Evolutionary conservation across 1,140 invertebrate species (phyloP).

Genomic region (Drosophila leontia): DNA sequence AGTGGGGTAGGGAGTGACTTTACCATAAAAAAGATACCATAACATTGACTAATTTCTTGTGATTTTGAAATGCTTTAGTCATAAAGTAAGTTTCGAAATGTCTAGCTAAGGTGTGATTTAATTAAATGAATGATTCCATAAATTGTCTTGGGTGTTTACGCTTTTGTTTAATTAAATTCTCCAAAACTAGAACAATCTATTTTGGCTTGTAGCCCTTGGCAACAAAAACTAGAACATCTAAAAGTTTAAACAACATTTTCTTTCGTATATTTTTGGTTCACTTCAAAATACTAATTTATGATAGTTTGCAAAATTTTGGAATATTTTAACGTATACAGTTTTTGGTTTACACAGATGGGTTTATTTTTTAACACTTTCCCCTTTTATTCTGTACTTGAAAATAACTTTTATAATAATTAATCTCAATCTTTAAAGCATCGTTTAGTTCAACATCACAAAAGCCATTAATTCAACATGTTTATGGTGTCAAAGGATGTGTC

Average conservation of each 20-base stretch:
- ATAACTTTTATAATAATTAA: not conserved
- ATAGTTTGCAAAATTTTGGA: not conserved
- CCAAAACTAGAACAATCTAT: constrained; percentile 4
- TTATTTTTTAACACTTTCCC: not conserved
- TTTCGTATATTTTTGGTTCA: not conserved
- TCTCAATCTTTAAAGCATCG: not conserved
- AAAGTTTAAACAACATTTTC: constrained; percentile 3
- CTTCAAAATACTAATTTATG: constrained; percentile 7
- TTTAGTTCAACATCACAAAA: constrained; percentile 15
- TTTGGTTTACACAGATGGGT: not conserved
- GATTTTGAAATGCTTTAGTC: constrained; percentile 18
- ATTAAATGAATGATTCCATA: constrained; percentile 9
- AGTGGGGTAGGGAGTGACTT: too few relatives aligned
- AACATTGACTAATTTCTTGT: constrained; percentile 4
- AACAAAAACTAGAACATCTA: not conserved
- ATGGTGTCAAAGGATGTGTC: constrained; percentile 29
- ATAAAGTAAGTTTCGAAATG: not conserved
- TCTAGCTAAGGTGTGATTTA: not conserved
- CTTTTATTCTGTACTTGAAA: not conserved
- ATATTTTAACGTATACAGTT: constrained; percentile 2
- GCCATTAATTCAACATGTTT: constrained; percentile 17
- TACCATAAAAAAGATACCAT: not conserved
- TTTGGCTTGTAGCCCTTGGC: constrained; percentile 8
- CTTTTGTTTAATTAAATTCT: not conserved
- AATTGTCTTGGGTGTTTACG: constrained; percentile 1